These are phyloP conservation scores for Mythimna albipuncta DNA, from an alignment of 2,888 invertebrate genomes.

Conservation along the genomic window DNA sequence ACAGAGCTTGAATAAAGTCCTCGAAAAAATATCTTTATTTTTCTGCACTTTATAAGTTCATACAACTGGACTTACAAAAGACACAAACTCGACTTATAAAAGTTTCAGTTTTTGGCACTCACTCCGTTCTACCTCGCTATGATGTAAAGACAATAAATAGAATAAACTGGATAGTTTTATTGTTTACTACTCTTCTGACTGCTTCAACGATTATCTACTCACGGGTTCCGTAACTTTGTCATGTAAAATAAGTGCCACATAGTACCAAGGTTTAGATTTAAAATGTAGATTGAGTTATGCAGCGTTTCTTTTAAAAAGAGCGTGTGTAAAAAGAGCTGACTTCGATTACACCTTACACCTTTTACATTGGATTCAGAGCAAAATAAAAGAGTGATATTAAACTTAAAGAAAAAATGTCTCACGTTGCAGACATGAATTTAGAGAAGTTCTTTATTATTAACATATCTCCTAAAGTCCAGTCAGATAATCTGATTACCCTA, in stretches of 20 bases:
- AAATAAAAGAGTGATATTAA: not conserved
- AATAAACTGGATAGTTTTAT: slow-evolving; percentile 36
- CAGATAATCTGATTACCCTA: no score
- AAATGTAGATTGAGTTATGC: slow-evolving; percentile 7
- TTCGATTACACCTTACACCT: not conserved
- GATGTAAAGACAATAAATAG: slow-evolving; percentile 34
- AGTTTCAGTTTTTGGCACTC: slow-evolving; percentile 45
- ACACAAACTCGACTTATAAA: slow-evolving; percentile 19
- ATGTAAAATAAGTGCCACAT: slow-evolving; percentile 33
- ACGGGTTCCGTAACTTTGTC: slow-evolving; percentile 16
- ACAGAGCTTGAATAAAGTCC: slow-evolving; percentile 5
- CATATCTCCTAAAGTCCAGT: not conserved
- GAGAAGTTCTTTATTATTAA: not conserved
- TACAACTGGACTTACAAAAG: not conserved
- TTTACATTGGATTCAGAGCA: not conserved
- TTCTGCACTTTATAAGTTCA: not conserved
- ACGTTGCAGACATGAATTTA: not conserved
- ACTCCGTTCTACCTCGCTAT: slow-evolving; percentile 28
- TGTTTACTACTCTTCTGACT: slow-evolving; percentile 30
- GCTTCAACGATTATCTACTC: slow-evolving; percentile 12
- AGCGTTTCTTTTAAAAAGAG: not conserved
- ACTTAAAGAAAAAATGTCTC: not conserved
- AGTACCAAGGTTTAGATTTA: slow-evolving; percentile 9
- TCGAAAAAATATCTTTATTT: slow-evolving; percentile 13
- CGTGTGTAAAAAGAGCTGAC: no score